A percentile compares a stretch with the other conserved stretches of the same genome.
These are phyloP conservation scores for Gobio gobio DNA, from an alignment of 2,113 vertebrate genomes.

Conservation along the genomic window DNA sequence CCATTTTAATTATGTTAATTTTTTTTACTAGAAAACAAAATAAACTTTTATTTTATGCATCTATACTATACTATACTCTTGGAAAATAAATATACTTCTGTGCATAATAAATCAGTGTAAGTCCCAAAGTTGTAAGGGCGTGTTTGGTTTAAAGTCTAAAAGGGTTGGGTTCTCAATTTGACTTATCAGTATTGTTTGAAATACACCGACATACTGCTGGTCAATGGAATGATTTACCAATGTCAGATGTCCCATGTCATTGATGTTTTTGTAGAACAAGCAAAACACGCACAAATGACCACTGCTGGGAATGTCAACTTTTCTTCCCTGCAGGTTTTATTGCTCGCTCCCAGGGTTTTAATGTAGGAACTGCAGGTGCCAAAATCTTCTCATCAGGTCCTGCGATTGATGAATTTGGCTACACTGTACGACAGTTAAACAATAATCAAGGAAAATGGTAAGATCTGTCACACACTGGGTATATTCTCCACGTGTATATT, in stretches of 20 bases:
- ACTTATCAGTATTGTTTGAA: slow-evolving; percentile 2
- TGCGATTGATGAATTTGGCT: slow-evolving; percentile 79
- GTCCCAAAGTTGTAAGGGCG: neutral
- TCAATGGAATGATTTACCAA: neutral
- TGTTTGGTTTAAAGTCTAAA: slow-evolving; percentile 19
- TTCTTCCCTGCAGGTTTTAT: slow-evolving; percentile 65
- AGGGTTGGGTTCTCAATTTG: neutral
- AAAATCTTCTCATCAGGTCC: slow-evolving; percentile 79
- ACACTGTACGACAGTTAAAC: slow-evolving; percentile 79
- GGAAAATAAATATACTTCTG: neutral
- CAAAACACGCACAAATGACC: neutral
- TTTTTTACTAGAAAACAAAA: neutral
- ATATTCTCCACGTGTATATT: neutral
- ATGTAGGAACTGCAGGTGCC: slow-evolving; percentile 76
- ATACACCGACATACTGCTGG: neutral
- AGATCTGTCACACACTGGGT: slow-evolving; percentile 51
- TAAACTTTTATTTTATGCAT: neutral
- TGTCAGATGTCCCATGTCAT: neutral
- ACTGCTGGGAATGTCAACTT: neutral
- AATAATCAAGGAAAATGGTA: slow-evolving; percentile 82
- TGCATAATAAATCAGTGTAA: neutral
- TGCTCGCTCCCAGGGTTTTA: slow-evolving; percentile 74
- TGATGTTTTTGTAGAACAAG: neutral
- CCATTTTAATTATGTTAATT: neutral
- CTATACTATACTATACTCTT: neutral